Conservation (phyloP, 1,140 invertebrate genomes). For the Euwallacea similis region DNA sequence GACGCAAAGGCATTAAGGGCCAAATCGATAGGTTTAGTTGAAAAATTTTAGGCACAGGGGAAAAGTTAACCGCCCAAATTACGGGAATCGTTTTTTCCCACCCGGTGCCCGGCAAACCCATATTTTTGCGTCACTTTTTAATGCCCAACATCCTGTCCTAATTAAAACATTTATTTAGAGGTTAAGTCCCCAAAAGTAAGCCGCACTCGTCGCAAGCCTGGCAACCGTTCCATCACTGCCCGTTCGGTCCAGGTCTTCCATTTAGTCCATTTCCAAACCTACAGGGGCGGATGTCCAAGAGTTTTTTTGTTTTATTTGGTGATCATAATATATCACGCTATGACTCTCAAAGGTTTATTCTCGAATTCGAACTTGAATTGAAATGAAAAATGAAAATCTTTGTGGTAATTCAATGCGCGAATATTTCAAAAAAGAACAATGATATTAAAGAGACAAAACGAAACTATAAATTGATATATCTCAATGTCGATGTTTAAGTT, state of each 20-base stretch:
- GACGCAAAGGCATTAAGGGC: background rate
- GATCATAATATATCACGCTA: no score
- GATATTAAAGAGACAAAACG: no score
- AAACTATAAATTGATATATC: no score
- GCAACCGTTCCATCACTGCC: conserved; percentile 39
- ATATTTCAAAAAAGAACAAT: no score
- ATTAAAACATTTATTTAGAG: conserved; percentile 41
- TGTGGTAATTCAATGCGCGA: no score
- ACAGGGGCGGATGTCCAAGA: conserved; percentile 16
- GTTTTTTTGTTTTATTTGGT: background rate
- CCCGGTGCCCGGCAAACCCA: conserved; percentile 23
- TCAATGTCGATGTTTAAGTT: no score
- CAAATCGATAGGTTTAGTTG: conserved; percentile 3
- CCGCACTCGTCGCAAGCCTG: conserved; percentile 34
- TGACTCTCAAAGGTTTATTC: no score
- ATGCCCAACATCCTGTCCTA: conserved; percentile 40
- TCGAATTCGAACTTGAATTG: no score
- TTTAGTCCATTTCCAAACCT: conserved; percentile 28
- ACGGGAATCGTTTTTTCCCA: conserved; percentile 16
- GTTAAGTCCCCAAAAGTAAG: conserved; percentile 40
- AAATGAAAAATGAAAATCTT: no score
- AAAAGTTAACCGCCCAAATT: background rate
- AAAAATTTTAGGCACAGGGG: background rate
- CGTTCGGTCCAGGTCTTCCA: conserved; percentile 38
- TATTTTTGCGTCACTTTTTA: conserved; percentile 39